Evolutionary conservation across 1,140 invertebrate species (phyloP), one percentile per base, ranked within the genome.

Genomic region (Bombus confusus): DNA sequence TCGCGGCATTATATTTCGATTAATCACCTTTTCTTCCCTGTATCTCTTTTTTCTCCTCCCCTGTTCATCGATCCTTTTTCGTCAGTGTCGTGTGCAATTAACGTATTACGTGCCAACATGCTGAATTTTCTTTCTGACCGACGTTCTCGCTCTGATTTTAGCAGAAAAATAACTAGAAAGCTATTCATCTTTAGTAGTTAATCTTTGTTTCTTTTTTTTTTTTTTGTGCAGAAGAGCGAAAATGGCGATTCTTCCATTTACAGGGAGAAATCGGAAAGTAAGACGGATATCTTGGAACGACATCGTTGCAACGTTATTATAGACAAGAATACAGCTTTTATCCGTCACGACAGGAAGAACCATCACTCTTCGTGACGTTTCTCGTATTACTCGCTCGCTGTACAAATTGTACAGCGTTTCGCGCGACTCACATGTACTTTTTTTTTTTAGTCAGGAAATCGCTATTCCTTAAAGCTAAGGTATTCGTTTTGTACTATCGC

Each of bases 1-100:
- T 52, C 43, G 73, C 34, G 10, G 28, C 22, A 39, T 76, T 62
- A 22, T 76, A 83, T 66, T 25, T 66, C 80, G 25, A 76, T 83
- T 81, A 73, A 81, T 81, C 37, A 41, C 52, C 43, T 39, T 73
- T 81, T 28, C 39, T 73, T 43, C 22, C 22, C 52, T 10, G 25
- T 2, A 18, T 59, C 37, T 34, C 4, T 37, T 72, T 80, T 41
- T 72, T 18, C 28, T 10, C 28, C 28, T 6, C 13, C 18, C 0
- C 4, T 6, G 34, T 52, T 71, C 57, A 80, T 80, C 31, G 78
- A 69, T 39, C 66, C 41, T 41, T 59, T 18, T 59, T 41, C 43
- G 28, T 10, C 13, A 31, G n/a, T 22, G 25, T 43, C 5, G 6
- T 9, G 28, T 22, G 43, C 39, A 39, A 71, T 80, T 52, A 34